These are phyloP conservation scores for Ochotona princeps DNA, from an alignment of 2,113 vertebrate species.

Conservation along the genomic window DNA sequence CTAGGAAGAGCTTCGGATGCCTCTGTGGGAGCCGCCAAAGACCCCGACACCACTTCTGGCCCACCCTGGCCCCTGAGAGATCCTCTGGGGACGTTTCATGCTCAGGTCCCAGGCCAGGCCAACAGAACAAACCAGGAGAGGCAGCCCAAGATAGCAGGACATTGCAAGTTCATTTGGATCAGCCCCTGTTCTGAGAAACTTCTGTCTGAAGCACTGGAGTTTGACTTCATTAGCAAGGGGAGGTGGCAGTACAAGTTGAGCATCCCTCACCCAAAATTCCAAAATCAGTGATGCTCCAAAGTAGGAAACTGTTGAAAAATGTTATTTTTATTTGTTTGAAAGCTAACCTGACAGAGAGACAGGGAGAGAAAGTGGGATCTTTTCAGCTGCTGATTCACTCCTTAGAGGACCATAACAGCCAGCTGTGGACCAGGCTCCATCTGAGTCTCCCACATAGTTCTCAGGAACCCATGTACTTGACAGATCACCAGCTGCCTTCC, in stretches of 20 bases:
- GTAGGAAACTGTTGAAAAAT: no score
- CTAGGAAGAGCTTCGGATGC: background rate
- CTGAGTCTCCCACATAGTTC: no score
- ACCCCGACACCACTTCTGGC: background rate
- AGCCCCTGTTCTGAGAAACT: constrained; percentile 28
- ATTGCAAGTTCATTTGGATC: constrained; percentile 6
- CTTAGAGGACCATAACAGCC: no score
- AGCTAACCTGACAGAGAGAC: no score
- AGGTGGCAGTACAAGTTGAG: background rate
- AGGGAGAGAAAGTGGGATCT: no score
- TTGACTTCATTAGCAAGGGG: background rate
- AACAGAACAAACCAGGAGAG: background rate
- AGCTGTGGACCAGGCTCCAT: no score
- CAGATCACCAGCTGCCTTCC: no score
- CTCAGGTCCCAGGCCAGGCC: background rate
- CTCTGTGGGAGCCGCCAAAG: background rate
- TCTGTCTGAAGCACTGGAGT: background rate
- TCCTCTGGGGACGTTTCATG: background rate
- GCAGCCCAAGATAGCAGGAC: background rate
- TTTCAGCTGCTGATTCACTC: no score
- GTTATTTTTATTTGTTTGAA: no score
- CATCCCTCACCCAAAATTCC: no score
- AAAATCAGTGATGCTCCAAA: no score
- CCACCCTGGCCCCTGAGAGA: fast-evolving
- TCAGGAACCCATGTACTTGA: no score